Percentiles rank a stretch among this genome's conserved stretches.
Conservation (phyloP, 2,113 vertebrate species). For the Stercorarius parasiticus region DNA sequence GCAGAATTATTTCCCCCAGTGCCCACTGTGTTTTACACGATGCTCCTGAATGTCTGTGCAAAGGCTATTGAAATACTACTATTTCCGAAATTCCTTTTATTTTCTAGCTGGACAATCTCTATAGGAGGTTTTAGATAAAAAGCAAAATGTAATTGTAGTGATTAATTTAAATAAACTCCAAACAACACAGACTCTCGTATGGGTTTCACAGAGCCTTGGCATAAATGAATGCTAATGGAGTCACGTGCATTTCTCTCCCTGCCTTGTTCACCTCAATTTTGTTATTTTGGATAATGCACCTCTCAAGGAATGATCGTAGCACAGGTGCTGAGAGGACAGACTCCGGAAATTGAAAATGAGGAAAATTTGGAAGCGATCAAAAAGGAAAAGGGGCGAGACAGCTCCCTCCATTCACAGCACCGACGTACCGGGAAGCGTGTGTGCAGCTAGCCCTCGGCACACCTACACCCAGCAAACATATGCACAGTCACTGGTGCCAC, state of each 20-base stretch:
- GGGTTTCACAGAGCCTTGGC: background rate
- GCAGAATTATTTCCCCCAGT: conserved; percentile 9
- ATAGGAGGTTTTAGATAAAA: background rate
- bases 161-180: conserved; percentile 39
- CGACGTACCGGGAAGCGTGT: background rate
- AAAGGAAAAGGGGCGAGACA: background rate
- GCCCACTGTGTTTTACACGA: background rate
- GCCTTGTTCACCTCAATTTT: conserved; percentile 33
- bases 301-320: background rate
- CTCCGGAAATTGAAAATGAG: background rate
- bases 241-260: background rate
- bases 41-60: conserved; percentile 7
- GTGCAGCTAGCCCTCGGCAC: background rate
- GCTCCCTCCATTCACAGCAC: background rate
- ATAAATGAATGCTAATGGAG: conserved; percentile 40
- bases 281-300: conserved; percentile 9
- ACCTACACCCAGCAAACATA: conserved; percentile 4
- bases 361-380: background rate
- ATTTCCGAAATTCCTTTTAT: conserved; percentile 35
- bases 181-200: conserved; percentile 1
- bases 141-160: conserved; percentile 25
- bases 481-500: background rate
- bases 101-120: conserved; percentile 15
- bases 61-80: background rate
- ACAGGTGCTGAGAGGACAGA: background rate